Evolutionary conservation across 2,888 invertebrate genomes (phyloP).

Genomic region (Megamerina dolium): DNA sequence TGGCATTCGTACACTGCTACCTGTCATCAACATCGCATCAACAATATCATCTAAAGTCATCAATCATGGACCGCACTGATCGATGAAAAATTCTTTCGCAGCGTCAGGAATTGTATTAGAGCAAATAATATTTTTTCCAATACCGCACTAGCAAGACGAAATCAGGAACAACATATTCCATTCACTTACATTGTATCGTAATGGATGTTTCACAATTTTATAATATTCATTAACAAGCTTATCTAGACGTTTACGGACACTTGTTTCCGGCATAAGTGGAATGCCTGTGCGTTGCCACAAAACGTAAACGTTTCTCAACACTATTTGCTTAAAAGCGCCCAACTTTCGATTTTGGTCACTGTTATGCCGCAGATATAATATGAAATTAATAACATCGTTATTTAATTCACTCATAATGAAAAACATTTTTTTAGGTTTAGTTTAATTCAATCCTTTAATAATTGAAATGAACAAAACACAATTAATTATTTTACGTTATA

Average conservation of each 20-base stretch:
- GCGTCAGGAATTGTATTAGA: background rate
- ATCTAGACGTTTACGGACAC: background rate
- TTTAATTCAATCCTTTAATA: no score
- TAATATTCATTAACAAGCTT: conserved; percentile 2
- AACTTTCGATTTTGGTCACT: background rate
- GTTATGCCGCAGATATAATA: conserved; percentile 4
- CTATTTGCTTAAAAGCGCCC: background rate
- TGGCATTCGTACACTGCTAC: no score
- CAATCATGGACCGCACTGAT: no score
- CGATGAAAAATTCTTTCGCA: no score
- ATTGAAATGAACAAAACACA: no score
- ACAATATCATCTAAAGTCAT: background rate
- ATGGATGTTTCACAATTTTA: conserved; percentile 2
- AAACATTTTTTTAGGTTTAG: no score
- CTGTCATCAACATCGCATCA: background rate
- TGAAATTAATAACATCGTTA: conserved; percentile 7
- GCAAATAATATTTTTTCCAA: background rate
- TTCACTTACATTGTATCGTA: background rate
- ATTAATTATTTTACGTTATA: no score
- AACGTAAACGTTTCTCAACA: background rate
- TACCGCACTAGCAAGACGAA: conserved; percentile 1
- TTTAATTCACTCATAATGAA: no score
- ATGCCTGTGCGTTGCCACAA: conserved; percentile 1
- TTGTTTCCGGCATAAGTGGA: background rate
- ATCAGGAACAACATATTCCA: background rate